Base-by-base conservation (phyloP, 2,888 invertebrate genomes). In the Bhutanitis thaidina region DNA sequence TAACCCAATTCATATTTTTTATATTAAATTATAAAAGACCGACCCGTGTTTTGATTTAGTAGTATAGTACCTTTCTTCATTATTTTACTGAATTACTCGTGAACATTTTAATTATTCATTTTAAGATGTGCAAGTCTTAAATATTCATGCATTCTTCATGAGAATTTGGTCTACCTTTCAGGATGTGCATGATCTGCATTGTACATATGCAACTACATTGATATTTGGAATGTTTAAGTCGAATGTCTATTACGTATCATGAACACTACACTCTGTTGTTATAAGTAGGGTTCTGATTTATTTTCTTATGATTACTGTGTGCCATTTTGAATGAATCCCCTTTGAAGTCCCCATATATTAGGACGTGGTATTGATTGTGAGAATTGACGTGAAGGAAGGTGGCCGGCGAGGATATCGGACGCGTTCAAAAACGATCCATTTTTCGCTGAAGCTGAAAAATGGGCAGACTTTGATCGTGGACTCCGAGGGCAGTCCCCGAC, bases 401-500 rank as follows among this genome's bases (percentile, higher is more conserved):
- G 68, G 77, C 80, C 82, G 74, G 67, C 69, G 78, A 75, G 77
- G 78, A 72, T 86, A 74, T 84, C 83, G 79, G 86, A 88, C 75
- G 78, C 64, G 75, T 85, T 88, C 86, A 80, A 72, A 79, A 83
- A 65, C 71, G 88, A 89, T 65, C 88, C 89, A 64, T 88, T 89
- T 87, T 89, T 87, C 79, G 84, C 85, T 68, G 89, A 89, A 49
- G 89, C 87, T 63, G 86, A 86, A 75, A 88, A 86, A 76, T 90
- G 89, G 86, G 73, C 81, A 64, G 80, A 69, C 87, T 88, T 90
- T 90, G 92, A 90, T 85, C 91, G 91, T 61, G 90, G 90, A 67
- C 90, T 90, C 71, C 87, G 91, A 69, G 89, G 88, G 69, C 83
- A 77, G 71, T 93, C 93, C 58, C 93, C 94, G 66, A 94, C 94